Evolutionary conservation across 2,888 invertebrate genomes (phyloP), one percentile per base, ranked within the genome.

Genomic region (Tromatobia lineatoria): DNA sequence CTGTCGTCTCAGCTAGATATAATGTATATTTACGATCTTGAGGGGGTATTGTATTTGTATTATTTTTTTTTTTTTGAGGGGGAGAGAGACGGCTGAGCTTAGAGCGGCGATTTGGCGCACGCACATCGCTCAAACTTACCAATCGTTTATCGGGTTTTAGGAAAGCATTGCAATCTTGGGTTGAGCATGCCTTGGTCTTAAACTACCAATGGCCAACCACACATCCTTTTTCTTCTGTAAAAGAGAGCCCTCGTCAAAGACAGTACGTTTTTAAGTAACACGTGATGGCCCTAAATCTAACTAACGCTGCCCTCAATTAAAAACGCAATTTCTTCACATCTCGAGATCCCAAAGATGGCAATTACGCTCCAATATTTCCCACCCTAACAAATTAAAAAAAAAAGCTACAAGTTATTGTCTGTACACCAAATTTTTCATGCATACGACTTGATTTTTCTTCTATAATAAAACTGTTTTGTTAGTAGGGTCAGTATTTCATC

Each of bases 171-270:
- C 93, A 92, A 92, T 93, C 93, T 93, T 93, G 93, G 93, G 92
- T 92, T 93, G 93, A 93, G 92, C 91, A 92, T 92, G 93, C 93
- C 93, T 92, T 93, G 93, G 93, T 93, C 92, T 92, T 93, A 92
- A 92, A 93, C 93, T 93, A 93, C 93, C 93, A 93, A 93, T 93
- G 93, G 93, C 93, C 93, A 93, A 93, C 93, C 93, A 92, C 91
- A 93, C 93, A 93, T 93, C 93, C 93, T 92, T 93, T 93, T 93
- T 93, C 93, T 93, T 93, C 93, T 93, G 93, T 88, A 93, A 93
- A 93, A 93, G 93, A 93, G 93, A 93, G 93, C 93, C 93, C 93
- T 93, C 93, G 91, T 93, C 93, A 93, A 93, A 93, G 93, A 93
- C 91, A 92, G 91, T 90, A 92, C 89, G 91, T 90, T 93, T 92